A percentile compares a stretch with the other conserved stretches of the same genome.
Conservation (phyloP, 2,113 vertebrate genomes). For the Eulemur rufifrons region DNA sequence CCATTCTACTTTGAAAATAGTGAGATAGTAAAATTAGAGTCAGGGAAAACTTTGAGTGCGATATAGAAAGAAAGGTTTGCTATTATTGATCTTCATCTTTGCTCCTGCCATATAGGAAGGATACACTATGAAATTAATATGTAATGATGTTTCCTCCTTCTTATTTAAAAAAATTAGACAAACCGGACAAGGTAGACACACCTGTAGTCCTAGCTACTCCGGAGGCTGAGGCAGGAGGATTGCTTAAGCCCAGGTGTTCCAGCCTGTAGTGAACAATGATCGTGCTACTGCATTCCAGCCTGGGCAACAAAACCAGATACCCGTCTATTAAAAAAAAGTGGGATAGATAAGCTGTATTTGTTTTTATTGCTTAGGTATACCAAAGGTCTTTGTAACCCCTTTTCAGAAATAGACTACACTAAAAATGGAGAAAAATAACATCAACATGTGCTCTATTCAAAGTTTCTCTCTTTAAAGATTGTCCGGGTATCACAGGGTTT, state of each 20-base stretch:
- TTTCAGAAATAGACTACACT: neutral
- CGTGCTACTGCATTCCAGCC: too few species aligned
- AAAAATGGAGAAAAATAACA: neutral
- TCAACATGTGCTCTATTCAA: neutral
- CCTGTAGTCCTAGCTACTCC: too few species aligned
- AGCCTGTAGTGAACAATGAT: too few species aligned
- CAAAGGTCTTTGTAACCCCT: neutral
- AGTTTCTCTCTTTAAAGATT: neutral
- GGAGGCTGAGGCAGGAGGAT: too few species aligned
- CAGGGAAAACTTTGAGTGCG: neutral
- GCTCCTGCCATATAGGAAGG: neutral
- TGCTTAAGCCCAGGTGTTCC: too few species aligned
- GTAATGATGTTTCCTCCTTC: neutral
- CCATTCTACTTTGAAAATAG: neutral
- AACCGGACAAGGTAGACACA: too few species aligned
- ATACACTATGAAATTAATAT: neutral
- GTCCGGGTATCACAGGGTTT: neutral
- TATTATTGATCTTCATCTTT: neutral
- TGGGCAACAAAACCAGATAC: too few species aligned
- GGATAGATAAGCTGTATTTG: neutral
- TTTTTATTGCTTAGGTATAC: neutral
- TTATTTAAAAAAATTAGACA: neutral
- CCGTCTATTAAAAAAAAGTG: neutral
- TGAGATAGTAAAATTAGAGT: neutral
- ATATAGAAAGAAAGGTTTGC: neutral